A percentile compares a stretch with the other conserved stretches of the same genome.
Evolutionary conservation across 2,113 vertebrate species (phyloP).

Genomic region (Etheostoma cragini): DNA sequence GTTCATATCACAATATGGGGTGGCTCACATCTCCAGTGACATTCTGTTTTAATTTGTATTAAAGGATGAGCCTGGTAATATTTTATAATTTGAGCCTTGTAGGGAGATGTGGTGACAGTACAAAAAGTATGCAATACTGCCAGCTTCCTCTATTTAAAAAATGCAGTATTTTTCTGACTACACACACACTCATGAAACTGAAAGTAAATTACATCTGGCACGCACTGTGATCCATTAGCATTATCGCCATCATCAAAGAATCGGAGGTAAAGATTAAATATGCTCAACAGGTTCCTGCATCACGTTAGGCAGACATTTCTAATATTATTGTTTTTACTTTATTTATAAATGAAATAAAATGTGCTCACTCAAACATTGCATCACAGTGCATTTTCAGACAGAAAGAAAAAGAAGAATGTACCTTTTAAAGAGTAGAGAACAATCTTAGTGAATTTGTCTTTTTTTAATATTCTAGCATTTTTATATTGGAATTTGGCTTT

Average conservation of each 20-base stretch:
- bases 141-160: background rate
- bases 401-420: too few relatives aligned
- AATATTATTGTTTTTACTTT: background rate
- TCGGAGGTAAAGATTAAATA: background rate
- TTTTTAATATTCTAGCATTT: too few relatives aligned
- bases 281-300: background rate
- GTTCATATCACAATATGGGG: background rate
- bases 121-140: background rate
- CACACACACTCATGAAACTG: background rate
- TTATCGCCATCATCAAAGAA: background rate
- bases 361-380: too few relatives aligned
- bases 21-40: background rate
- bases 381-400: too few relatives aligned
- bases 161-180: too few relatives aligned
- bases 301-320: slow-evolving; percentile 25
- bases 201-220: background rate
- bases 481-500: background rate
- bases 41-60: background rate
- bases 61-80: background rate
- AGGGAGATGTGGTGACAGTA: background rate
- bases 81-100: background rate
- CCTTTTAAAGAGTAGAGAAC: too few relatives aligned
- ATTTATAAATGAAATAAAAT: too few relatives aligned
- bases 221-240: background rate
- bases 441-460: too few relatives aligned